Base-by-base conservation (phyloP, 1,140 invertebrate genomes). In the Forficula auricularia region DNA sequence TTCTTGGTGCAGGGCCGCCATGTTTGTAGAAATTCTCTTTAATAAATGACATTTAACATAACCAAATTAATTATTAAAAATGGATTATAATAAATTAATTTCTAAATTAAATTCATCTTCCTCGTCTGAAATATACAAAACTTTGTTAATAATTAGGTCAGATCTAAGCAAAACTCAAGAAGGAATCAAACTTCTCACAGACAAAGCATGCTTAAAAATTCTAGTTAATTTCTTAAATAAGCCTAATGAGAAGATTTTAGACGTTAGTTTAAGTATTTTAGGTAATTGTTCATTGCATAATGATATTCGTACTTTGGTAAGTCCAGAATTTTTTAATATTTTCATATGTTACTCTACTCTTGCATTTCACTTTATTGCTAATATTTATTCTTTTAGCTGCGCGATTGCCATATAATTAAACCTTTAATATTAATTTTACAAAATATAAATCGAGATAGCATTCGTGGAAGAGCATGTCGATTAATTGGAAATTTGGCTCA, bases 201-300 rank as follows among this genome's bases (percentile, higher is more conserved):
- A 58, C 32, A 58, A 60, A 47, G 56, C 52, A 18, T 51, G 52
- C 19, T 42, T 48, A 39, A 43, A 42, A 36, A 34, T 47, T 31
- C 44, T 53, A 13, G 47, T 46, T 37, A 44, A 51, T 22, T 44
- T 49, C 42, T 52, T 44, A 37, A 42, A 44, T 13, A 65, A 65
- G 52, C 60, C 63, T 12, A 64, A 65, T 50, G 62, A 66, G 56
- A 64, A 58, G 50, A 62, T 67, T 32, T 51, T 68, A 14, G 63
- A 70, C 56, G 53, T 69, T 38, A 58, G 62, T 18, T 50, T 72
- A 45, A 72, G 70, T 51, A 70, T 70, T 51, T 55, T 72, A 31
- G 70, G 68, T n/a, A 70, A 71, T 54, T 64, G 68, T 51, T 67
- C 67, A 49, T 56, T 70, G 49, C 62, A 71, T 48, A 57, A 61